Evolutionary conservation across 2,797 vertebrate genomes (phyloP).

Genomic region (Enteromius viviparus): DNA sequence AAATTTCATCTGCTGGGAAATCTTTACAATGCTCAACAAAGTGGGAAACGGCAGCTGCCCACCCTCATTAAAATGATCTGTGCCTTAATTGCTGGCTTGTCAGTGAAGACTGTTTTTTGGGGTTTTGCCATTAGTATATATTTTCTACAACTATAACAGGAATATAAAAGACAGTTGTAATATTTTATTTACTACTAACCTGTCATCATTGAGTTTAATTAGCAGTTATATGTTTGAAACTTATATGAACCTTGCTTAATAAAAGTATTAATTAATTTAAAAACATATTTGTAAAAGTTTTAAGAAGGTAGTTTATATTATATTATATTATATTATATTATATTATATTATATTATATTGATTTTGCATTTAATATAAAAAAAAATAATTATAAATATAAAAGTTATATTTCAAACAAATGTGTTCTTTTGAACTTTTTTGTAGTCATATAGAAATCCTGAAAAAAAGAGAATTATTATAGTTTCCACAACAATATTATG

Average conservation of each 20-base stretch:
- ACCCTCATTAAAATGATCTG: conserved; percentile 20
- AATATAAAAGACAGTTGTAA: not conserved
- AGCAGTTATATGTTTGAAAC: not conserved
- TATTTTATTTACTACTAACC: not conserved
- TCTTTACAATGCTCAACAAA: conserved; percentile 2
- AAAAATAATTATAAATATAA: too few relatives aligned
- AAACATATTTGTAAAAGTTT: too few relatives aligned
- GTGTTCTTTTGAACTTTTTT: not conserved
- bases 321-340: too few relatives aligned
- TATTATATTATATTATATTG: too few relatives aligned
- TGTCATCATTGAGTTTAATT: not conserved
- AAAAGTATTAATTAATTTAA: too few relatives aligned
- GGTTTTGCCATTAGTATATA: not conserved
- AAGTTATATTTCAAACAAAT: not conserved
- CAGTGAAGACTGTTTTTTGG: not conserved
- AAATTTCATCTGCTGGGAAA: not conserved
- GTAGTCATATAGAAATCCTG: not conserved
- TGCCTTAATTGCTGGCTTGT: conserved; percentile 19
- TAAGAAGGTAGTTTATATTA: too few relatives aligned
- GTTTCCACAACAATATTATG: not conserved
- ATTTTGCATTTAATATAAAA: too few relatives aligned
- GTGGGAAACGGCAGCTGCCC: conserved; percentile 8
- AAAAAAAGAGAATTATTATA: not conserved
- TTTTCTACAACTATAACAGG: not conserved
- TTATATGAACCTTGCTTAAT: too few relatives aligned